Percentiles rank a stretch among this genome's conserved stretches.
Evolutionary conservation across 2,888 invertebrate species (phyloP).

Genomic region (Trachelus tabidus): DNA sequence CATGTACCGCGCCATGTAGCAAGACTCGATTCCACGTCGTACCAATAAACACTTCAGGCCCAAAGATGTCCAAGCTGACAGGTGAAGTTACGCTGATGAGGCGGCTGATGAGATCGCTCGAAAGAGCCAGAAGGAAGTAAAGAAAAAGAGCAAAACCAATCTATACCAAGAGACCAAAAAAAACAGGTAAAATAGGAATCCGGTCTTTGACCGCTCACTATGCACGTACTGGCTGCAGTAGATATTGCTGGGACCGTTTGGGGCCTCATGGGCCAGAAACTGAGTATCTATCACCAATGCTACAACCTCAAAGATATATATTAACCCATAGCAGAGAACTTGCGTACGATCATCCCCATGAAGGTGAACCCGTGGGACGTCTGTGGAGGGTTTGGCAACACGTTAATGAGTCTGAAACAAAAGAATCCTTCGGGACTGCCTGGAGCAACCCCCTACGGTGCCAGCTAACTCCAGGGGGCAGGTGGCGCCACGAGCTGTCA

Average conservation of each 20-base stretch:
- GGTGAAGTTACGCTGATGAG: constrained; percentile 56
- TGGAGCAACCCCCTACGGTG: constrained; percentile 49
- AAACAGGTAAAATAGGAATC: background rate
- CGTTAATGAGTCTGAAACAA: constrained; percentile 66
- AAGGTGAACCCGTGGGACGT: constrained; percentile 10
- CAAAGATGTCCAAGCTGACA: constrained; percentile 42
- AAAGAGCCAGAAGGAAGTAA: constrained; percentile 15
- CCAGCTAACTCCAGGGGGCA: constrained; percentile 59
- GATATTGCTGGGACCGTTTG: background rate
- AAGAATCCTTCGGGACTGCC: constrained; percentile 52
- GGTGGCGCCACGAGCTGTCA: constrained; percentile 66
- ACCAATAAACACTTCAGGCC: constrained; percentile 48
- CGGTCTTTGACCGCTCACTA: background rate
- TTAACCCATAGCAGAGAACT: background rate
- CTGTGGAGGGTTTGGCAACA: constrained; percentile 57
- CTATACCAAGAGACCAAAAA: background rate
- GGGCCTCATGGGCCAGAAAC: background rate
- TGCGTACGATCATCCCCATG: background rate
- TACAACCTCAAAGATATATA: background rate
- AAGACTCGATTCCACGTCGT: constrained; percentile 8
- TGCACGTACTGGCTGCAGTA: background rate
- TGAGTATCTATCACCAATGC: background rate
- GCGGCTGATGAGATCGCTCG: constrained; percentile 29
- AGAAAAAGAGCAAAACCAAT: background rate
- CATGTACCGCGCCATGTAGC: constrained; percentile 26